phyloP scores from a whole-genome alignment of 2,797 vertebrate species.

The Centroberyx gerrardi region DNA sequence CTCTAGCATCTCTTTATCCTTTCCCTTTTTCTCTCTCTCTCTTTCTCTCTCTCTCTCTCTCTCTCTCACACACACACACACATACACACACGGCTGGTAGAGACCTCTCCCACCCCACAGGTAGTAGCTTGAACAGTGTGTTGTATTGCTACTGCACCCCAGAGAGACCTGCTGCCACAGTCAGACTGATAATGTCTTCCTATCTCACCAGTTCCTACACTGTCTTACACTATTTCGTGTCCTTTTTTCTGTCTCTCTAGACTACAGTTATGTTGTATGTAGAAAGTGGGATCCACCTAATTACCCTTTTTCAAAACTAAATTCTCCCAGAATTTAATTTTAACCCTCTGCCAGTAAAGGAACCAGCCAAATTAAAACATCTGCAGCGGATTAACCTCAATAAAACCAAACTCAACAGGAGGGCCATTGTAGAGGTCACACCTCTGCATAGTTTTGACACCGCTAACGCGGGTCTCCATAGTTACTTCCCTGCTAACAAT shows the following conservation, averaged over 20 bases:
- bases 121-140: slow-evolving; percentile 46
- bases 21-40: not conserved
- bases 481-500: slow-evolving; percentile 68
- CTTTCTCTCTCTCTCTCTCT: not conserved
- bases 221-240: slow-evolving; percentile 1
- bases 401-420: slow-evolving; percentile 35
- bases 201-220: slow-evolving; percentile 13
- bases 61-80: not conserved
- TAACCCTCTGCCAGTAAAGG: slow-evolving; percentile 9
- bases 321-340: not conserved
- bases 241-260: not conserved
- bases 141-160: slow-evolving; percentile 32
- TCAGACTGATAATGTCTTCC: slow-evolving; percentile 43
- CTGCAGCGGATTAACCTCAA: slow-evolving; percentile 39
- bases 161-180: slow-evolving; percentile 27
- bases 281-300: not conserved
- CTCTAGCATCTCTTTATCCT: not conserved
- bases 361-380: slow-evolving; percentile 17
- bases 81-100: not conserved
- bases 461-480: slow-evolving; percentile 33
- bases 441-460: slow-evolving; percentile 36
- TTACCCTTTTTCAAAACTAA: not conserved
- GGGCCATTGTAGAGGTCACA: slow-evolving; percentile 41
- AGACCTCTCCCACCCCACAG: too few species aligned
- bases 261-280: not conserved